phyloP scores from a whole-genome alignment of 2,888 invertebrate species.

The Cephus rjabovi region DNA sequence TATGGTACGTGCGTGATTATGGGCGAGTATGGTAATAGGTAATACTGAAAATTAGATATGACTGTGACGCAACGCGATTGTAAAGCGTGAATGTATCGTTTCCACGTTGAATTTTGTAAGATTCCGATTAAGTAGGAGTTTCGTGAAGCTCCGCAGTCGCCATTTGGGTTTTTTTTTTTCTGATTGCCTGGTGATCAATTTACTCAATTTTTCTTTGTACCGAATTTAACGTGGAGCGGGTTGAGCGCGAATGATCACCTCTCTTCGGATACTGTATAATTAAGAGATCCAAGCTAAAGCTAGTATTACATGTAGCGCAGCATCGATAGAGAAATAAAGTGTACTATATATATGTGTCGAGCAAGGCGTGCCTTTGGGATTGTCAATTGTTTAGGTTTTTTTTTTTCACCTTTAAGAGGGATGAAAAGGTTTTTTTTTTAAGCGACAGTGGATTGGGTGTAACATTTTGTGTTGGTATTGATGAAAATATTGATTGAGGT shows the following conservation, averaged over 20 bases:
- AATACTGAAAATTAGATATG: not conserved
- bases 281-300: conserved; percentile 49
- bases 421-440: not conserved
- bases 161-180: conserved; percentile 33
- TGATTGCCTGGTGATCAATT: conserved; percentile 12
- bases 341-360: conserved; percentile 47
- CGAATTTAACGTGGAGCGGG: conserved; percentile 49
- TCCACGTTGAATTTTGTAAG: not conserved
- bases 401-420: conserved; percentile 7
- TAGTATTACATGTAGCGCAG: conserved; percentile 51
- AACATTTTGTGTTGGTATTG: too few species aligned
- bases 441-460: not conserved
- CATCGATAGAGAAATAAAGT: conserved; percentile 38
- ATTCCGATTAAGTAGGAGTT: too few species aligned
- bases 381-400: conserved; percentile 35
- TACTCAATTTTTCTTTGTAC: conserved; percentile 22
- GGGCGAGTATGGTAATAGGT: not conserved
- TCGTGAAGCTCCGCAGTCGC: too few species aligned
- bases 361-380: conserved; percentile 37
- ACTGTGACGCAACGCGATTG: not conserved
- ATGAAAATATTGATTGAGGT: not conserved
- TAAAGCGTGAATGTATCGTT: not conserved
- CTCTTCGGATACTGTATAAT: conserved; percentile 39
- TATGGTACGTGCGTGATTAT: not conserved
- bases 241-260: conserved; percentile 39